These are phyloP conservation scores for Apodemia duryi DNA, from an alignment of 2,888 invertebrate genomes.

Conservation along the genomic window DNA sequence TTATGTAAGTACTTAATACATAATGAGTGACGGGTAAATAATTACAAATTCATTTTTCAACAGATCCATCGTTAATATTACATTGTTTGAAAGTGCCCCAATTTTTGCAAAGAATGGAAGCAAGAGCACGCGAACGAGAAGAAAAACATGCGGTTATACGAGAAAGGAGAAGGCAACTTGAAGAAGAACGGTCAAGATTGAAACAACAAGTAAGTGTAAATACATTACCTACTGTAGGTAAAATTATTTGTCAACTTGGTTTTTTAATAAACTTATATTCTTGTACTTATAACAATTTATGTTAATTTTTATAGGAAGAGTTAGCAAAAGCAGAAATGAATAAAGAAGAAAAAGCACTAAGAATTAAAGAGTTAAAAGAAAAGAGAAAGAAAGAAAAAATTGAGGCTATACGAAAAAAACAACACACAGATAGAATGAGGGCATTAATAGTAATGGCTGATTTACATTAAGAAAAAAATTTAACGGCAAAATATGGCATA, in stretches of 20 bases:
- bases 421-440: slow-evolving; percentile 63
- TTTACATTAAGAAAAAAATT: slow-evolving; percentile 65
- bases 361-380: slow-evolving; percentile 80
- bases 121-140: slow-evolving; percentile 83
- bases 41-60: slow-evolving; percentile 27
- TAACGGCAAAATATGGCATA: slow-evolving; percentile 60
- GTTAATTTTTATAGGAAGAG: slow-evolving; percentile 50
- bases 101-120: slow-evolving; percentile 86
- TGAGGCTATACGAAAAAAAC: slow-evolving; percentile 80
- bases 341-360: slow-evolving; percentile 80
- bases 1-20: too few species aligned
- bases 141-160: slow-evolving; percentile 72
- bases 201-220: slow-evolving; percentile 59
- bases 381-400: slow-evolving; percentile 80
- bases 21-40: neutral
- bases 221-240: too few species aligned
- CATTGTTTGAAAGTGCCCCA: slow-evolving; percentile 81
- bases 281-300: too few species aligned
- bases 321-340: slow-evolving; percentile 75
- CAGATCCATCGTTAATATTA: slow-evolving; percentile 61
- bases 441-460: slow-evolving; percentile 73
- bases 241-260: too few species aligned
- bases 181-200: slow-evolving; percentile 63
- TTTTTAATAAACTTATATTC: neutral
- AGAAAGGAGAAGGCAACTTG: slow-evolving; percentile 68